Evolutionary conservation across 2,113 vertebrate species (phyloP), one percentile per base, ranked within the genome.

Genomic region (Myrmophylax atrothorax): DNA sequence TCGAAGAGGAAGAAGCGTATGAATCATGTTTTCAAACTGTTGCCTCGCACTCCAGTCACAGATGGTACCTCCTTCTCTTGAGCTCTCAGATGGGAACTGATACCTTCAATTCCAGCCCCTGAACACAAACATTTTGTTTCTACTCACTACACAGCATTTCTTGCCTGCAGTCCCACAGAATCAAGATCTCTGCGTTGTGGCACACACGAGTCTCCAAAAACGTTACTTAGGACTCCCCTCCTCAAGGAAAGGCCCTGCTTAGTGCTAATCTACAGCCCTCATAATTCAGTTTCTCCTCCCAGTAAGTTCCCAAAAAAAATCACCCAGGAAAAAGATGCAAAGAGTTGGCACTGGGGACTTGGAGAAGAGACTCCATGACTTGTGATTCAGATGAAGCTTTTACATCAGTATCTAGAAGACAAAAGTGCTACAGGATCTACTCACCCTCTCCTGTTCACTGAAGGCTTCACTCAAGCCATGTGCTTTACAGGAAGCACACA

Each of bases 1-100:
- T 37, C 33, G 59, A 77, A 79, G 90, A 90, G 84, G 66, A 94
- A 89, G 82, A 60, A 84, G 68, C 0, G 2, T 24, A 93, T 89
- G 92, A 96, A 96, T 80, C 85, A 80, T 67, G 81, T 93, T 96
- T 94, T 89, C 87, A 84, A 95, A 94, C 96, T 86, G 83, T 52
- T 92, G 85, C 92, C 47, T 96, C 47, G 60, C 77, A 38, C 86
- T 90, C 74, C 60, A 72, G 56, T 84, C 13, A 0, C 93, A 94
- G 90, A 92, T 77, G 63, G 59, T 63, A 92, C 42, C 84, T 85
- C 58, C 67, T 92, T 69, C 89, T 63, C 90, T 67, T 37, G 26
- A 83, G 92, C 64, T 78, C 59, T 93, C 52, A 5, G 38, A 93
- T 80, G 63, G 50, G 35, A 91, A 63, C 69, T 67, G 69, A 52